Percentiles rank a stretch among this genome's conserved stretches.
Conservation (phyloP, 2,888 invertebrate genomes). For the Sericinus montela region DNA sequence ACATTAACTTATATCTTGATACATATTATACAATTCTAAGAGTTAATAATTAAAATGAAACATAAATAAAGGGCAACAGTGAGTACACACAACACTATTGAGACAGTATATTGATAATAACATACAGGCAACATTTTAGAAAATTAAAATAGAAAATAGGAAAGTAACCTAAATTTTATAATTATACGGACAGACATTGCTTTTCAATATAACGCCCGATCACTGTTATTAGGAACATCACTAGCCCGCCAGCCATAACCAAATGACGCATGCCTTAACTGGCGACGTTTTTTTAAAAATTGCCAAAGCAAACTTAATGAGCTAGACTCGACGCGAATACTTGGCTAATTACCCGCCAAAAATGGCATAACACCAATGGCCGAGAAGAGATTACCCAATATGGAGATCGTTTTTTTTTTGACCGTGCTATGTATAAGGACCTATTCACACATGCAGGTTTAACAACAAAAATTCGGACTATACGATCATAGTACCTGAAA, state of each 20-base stretch:
- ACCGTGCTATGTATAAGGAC: neutral
- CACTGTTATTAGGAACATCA: neutral
- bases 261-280: neutral
- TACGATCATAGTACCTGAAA: no score
- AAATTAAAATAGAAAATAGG: neutral
- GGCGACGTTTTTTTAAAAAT: neutral
- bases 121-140: no score
- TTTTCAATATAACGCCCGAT: neutral
- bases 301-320: neutral
- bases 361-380: conserved; percentile 2
- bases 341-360: conserved; percentile 15
- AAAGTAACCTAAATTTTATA: neutral
- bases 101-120: no score
- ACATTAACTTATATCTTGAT: no score
- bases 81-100: no score
- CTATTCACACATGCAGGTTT: conserved; percentile 1
- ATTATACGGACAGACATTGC: conserved; percentile 1
- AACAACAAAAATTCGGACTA: no score
- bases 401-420: conserved; percentile 15
- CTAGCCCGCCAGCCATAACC: neutral
- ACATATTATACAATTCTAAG: no score
- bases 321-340: neutral
- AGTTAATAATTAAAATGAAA: no score
- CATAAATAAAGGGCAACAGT: no score
- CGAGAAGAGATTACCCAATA: conserved; percentile 10